phyloP scores from a whole-genome alignment of 2,113 vertebrate species.

The Montifringilla adamsi region DNA sequence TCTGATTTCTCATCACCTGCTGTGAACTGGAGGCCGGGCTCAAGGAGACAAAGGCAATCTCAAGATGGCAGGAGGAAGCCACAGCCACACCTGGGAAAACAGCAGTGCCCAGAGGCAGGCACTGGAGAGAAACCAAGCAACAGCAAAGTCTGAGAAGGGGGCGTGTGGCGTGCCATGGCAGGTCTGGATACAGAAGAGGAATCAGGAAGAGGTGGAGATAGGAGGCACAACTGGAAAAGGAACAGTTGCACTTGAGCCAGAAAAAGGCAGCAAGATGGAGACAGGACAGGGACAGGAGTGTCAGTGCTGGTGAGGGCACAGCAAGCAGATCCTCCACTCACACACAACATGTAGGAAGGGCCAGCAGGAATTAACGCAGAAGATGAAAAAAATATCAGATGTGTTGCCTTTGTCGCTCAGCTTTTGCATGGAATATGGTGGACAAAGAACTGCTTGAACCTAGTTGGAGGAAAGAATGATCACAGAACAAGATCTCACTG shows the following conservation, averaged over 20 bases:
- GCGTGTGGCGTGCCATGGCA: not conserved
- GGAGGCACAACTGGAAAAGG: not conserved
- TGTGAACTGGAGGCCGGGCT: not conserved
- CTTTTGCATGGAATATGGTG: not conserved
- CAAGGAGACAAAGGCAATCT: not conserved
- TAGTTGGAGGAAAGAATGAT: not conserved
- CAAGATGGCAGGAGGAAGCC: not conserved
- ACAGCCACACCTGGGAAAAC: not conserved
- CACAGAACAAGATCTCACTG: not conserved
- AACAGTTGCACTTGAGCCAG: not conserved
- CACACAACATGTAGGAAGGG: not conserved
- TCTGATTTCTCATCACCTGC: not conserved
- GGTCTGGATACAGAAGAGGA: not conserved
- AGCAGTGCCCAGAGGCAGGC: not conserved
- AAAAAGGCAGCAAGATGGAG: not conserved
- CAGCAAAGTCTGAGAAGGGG: not conserved
- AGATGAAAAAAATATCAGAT: not conserved
- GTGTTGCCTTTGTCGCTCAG: fast-evolving
- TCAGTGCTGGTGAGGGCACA: not conserved
- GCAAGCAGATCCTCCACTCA: not conserved
- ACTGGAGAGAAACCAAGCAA: not conserved
- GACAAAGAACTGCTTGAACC: not conserved
- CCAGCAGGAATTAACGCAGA: not conserved
- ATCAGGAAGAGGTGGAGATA: not conserved
- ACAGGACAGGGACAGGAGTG: not conserved